Percentiles rank a stretch among this genome's conserved stretches.
Conservation (phyloP, 2,797 vertebrate species). For the Pseudochromis fuscus region DNA sequence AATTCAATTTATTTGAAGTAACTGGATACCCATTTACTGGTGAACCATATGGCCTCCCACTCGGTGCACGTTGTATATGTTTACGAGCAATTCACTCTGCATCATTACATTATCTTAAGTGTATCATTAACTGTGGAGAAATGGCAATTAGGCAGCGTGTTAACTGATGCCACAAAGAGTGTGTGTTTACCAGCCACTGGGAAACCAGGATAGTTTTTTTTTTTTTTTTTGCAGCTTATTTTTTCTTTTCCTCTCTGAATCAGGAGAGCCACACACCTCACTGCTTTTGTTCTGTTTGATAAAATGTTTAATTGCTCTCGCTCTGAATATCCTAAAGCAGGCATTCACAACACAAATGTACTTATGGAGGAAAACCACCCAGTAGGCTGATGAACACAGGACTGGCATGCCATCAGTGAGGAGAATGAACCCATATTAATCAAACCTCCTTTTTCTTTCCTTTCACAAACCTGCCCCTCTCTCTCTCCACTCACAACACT, state of each 20-base stretch:
- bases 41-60: slow-evolving; percentile 68
- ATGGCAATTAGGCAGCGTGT: slow-evolving; percentile 72
- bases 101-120: slow-evolving; percentile 81
- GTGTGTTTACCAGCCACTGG: slow-evolving; percentile 35
- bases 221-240: background rate
- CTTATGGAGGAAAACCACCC: slow-evolving; percentile 58
- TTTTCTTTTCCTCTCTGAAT: slow-evolving; percentile 29
- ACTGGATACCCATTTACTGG: slow-evolving; percentile 75
- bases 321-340: slow-evolving; percentile 46
- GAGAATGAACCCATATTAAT: slow-evolving; percentile 74
- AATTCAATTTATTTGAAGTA: slow-evolving; percentile 85
- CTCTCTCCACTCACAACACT: slow-evolving; percentile 55
- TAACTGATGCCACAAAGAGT: slow-evolving; percentile 48
- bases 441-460: slow-evolving; percentile 70
- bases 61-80: slow-evolving; percentile 70
- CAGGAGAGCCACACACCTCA: slow-evolving; percentile 36
- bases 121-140: slow-evolving; percentile 80
- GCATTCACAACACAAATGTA: slow-evolving; percentile 30
- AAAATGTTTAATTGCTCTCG: slow-evolving; percentile 45
- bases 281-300: slow-evolving; percentile 41
- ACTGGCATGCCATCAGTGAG: slow-evolving; percentile 66
- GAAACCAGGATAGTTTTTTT: slow-evolving; percentile 28
- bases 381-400: slow-evolving; percentile 52
- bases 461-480: slow-evolving; percentile 69
- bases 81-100: slow-evolving; percentile 80